Base-by-base conservation (phyloP, 1,140 invertebrate genomes). In the Maconellicoccus hirsutus region DNA sequence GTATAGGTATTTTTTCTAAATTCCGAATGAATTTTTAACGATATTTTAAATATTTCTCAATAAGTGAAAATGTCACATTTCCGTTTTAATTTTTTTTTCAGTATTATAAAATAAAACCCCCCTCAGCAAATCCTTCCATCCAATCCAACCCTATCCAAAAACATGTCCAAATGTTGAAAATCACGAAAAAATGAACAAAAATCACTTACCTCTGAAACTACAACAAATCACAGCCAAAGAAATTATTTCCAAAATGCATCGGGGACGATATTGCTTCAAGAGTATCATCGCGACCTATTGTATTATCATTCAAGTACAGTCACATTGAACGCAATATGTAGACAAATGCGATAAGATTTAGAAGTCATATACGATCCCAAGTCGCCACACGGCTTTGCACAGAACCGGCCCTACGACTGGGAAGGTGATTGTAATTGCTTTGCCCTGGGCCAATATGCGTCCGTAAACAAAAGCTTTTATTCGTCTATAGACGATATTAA, bases 321-420 rank as follows among this genome's bases (percentile, higher is more conserved):
- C 42, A 52, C 42, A 52, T 52, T 52, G n/a, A 52, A 16, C 42
- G 42, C 42, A 19, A 52, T 52, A 52, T 52, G 42, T 52, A 52
- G 42, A 52, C 42, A 52, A 52, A 52, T 52, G 42, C 42, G 42
- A 52, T 52, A 52, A 52, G 42, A 52, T 52, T 52, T 52, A 52
- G 42, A 52, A 52, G 4, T 33, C 29, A 33, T 33, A 33, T 33
- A 33, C 29, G n/a, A 52, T 52, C 16, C n/a, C 42, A 52, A 14
- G 42, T 52, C 16, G 42, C 10, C 42, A 19, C 42, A 16, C n/a
- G 42, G 42, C 42, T 52, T 52, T 52, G 42, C 42, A 52, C n/a
- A 52, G 42, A 52, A 52, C 42, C 42, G 42, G 42, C 42, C 42
- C 42, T 52, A 52, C 42, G 42, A 52, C 42, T 52, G 42, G 42